Evolutionary conservation across 2,113 vertebrate species (phyloP).

Genomic region (Vanacampus margaritifer): DNA sequence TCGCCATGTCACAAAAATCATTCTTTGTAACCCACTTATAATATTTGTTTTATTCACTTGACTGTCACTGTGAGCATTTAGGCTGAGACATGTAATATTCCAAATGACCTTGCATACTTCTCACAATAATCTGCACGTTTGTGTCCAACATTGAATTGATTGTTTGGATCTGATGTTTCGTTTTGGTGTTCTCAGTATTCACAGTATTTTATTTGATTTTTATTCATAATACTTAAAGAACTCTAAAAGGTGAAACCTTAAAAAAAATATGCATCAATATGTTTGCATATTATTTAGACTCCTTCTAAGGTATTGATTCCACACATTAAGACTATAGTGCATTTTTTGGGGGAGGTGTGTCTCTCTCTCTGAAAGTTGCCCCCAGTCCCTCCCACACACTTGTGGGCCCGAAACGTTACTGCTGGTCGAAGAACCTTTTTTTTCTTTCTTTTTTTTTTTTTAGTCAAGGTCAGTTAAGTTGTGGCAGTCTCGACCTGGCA

Average conservation of each 20-base stretch:
- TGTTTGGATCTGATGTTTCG: neutral
- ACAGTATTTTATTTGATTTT: neutral
- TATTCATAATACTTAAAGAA: neutral
- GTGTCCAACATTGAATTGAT: neutral
- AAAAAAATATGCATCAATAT: neutral
- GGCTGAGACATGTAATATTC: neutral
- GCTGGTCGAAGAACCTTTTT: slow-evolving; percentile 49
- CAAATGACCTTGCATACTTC: neutral
- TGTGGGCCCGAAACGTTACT: slow-evolving; percentile 56
- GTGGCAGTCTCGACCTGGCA: slow-evolving; percentile 12
- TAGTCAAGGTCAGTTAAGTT: slow-evolving; percentile 14
- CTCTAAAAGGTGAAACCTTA: no score
- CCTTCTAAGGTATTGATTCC: neutral
- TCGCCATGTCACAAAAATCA: slow-evolving; percentile 67
- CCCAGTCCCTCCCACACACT: slow-evolving; percentile 61
- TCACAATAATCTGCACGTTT: neutral
- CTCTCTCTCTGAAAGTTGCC: slow-evolving; percentile 58
- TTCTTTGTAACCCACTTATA: slow-evolving; percentile 60
- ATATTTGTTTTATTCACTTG: slow-evolving; percentile 67
- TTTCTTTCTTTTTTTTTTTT: slow-evolving; percentile 9
- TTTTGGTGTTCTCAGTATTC: neutral
- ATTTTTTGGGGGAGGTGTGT: slow-evolving; percentile 52
- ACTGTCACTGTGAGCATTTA: slow-evolving; percentile 5
- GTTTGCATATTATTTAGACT: slow-evolving; percentile 1
- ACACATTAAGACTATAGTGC: neutral